These are phyloP conservation scores for Nilaparvata lugens DNA, from an alignment of 1,140 invertebrate species.

Conservation along the genomic window DNA sequence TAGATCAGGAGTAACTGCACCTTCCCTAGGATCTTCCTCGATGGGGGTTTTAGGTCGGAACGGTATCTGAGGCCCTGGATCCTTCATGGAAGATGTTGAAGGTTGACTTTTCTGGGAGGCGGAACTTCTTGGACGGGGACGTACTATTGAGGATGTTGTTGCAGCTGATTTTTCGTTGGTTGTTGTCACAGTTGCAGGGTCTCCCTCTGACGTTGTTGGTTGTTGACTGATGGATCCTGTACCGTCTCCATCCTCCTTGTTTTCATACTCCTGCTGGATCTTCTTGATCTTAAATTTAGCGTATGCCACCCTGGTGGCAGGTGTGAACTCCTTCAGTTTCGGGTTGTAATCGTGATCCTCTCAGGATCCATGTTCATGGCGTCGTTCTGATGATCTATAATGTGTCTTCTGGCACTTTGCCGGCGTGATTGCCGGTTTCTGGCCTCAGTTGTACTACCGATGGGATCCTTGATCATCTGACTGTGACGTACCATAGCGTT, in stretches of 20 bases:
- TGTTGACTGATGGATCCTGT: conserved; percentile 3
- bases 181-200: conserved; percentile 15
- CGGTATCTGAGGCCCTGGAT: conserved; percentile 28
- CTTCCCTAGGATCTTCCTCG: conserved; percentile 37
- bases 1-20: conserved; percentile 22
- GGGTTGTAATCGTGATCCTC: conserved; percentile 68
- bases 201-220: neutral
- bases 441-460: conserved; percentile 60
- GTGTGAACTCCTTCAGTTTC: conserved; percentile 58
- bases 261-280: conserved; percentile 44
- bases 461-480: conserved; percentile 57
- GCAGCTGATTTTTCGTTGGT: conserved; percentile 20
- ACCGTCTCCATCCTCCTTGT: conserved; percentile 26
- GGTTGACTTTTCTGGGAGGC: conserved; percentile 4
- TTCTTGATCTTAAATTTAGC: conserved; percentile 74
- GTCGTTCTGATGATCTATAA: conserved; percentile 47
- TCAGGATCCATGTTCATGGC: conserved; percentile 52
- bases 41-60: conserved; percentile 40
- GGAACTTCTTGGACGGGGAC: conserved; percentile 24
- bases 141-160: conserved; percentile 15
- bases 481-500: conserved; percentile 67
- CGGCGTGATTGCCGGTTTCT: conserved; percentile 45
- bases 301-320: conserved; percentile 67
- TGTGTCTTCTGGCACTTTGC: conserved; percentile 56
- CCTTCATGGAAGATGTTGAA: conserved; percentile 31